phyloP scores from a whole-genome alignment of 2,888 invertebrate species.

The Ochropacha duplaris region DNA sequence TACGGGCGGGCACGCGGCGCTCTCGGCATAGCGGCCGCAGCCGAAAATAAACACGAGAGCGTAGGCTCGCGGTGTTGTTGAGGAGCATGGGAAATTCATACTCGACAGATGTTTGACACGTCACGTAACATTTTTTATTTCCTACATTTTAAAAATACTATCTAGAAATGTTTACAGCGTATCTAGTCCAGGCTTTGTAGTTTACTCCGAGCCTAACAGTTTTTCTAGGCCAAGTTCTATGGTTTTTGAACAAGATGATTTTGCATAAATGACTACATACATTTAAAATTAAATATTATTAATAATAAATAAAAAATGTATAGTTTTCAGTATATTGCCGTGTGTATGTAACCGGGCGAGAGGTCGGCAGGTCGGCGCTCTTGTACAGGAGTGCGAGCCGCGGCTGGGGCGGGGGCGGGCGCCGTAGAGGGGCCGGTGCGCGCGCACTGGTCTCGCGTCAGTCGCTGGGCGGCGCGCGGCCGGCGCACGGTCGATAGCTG shows the following conservation, averaged over 20 bases:
- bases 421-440: constrained; percentile 53
- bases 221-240: too few relatives aligned
- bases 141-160: constrained; percentile 18
- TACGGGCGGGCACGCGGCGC: constrained; percentile 63
- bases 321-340: too few relatives aligned
- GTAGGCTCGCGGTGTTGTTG: constrained; percentile 44
- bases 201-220: too few relatives aligned
- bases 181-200: too few relatives aligned
- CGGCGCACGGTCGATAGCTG: constrained; percentile 79
- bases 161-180: too few relatives aligned
- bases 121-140: constrained; percentile 32
- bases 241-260: too few relatives aligned
- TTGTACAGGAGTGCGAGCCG: constrained; percentile 7
- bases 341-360: background rate
- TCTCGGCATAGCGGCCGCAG: constrained; percentile 58
- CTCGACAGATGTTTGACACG: constrained; percentile 23
- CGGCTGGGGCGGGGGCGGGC: constrained; percentile 21
- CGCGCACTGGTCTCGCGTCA: constrained; percentile 72
- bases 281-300: too few relatives aligned
- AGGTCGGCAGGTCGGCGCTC: background rate
- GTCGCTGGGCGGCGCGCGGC: constrained; percentile 73
- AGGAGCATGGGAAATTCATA: constrained; percentile 30
- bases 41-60: constrained; percentile 75
- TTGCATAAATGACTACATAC: too few relatives aligned
- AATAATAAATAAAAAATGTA: background rate